phyloP scores from a whole-genome alignment of 2,888 invertebrate genomes.

The Melipona bicolor region DNA sequence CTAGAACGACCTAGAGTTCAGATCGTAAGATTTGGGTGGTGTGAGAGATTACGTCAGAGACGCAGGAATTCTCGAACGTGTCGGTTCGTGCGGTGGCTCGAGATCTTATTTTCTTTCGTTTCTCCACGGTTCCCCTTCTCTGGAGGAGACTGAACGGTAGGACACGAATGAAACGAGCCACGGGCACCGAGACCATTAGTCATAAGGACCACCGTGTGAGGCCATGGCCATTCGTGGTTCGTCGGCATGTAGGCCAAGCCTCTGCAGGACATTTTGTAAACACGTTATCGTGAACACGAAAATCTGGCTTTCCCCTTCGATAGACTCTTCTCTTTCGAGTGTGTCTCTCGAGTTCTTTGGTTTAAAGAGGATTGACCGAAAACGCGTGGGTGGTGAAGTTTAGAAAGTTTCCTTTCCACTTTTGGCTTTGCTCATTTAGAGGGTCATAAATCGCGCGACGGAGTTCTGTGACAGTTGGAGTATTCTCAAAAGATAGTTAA shows the following conservation, averaged over 20 bases:
- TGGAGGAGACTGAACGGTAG: slow-evolving; percentile 37
- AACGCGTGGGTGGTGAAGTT: background rate
- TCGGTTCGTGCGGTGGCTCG: slow-evolving; percentile 27
- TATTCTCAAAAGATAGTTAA: slow-evolving; percentile 1
- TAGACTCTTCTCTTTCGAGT: background rate
- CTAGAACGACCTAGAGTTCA: background rate
- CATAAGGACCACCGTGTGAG: slow-evolving; percentile 69
- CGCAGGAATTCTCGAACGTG: slow-evolving; percentile 14
- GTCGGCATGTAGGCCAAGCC: slow-evolving; percentile 55
- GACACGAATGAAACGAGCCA: slow-evolving; percentile 54
- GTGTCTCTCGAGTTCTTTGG: background rate
- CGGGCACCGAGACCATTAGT: slow-evolving; percentile 62
- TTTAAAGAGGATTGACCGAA: background rate
- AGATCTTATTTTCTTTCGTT: slow-evolving; percentile 36
- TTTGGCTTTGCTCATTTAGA: background rate
- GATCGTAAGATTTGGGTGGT: background rate
- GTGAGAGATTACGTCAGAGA: slow-evolving; percentile 37
- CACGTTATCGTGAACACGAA: slow-evolving; percentile 65
- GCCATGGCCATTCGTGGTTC: slow-evolving; percentile 40
- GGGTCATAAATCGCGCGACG: background rate
- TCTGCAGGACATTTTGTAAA: slow-evolving; percentile 70
- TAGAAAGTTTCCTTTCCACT: background rate
- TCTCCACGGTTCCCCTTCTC: slow-evolving; percentile 19
- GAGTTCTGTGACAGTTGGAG: background rate
- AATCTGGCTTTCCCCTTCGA: slow-evolving; percentile 7